Base-by-base conservation (phyloP, 1,140 invertebrate genomes). In the Chionoecetes opilio region DNA sequence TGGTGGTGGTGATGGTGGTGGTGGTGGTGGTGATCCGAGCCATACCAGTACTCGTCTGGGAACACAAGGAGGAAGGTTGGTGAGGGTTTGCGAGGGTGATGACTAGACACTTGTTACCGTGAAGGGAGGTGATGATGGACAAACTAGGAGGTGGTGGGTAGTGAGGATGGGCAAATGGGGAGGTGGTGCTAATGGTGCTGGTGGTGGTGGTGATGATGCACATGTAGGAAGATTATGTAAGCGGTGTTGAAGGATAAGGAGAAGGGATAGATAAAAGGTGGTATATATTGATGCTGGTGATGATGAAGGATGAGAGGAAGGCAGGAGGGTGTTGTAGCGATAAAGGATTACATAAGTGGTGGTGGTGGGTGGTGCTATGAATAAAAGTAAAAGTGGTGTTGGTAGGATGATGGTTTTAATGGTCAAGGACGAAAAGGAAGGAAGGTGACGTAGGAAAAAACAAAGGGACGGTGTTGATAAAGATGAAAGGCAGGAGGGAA, bases 111-210 rank as follows among this genome's bases (percentile, higher is more conserved):
- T 87, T 87, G 85, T 87, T 87, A 38, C 37, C 32, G 34, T 0
- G 34, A n/a, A 3, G 82, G 82, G 82, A 11, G 26, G 34, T 85
- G 82, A n/a, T 35, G 82, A 85, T 32, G 85, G 85, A 87, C 85
- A 26, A 32, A n/a, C 17, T 14, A 87, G 85, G 29, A 87, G 17
- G 34, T 35, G 37, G 11, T 35, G 46, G 82, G 5, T n/a, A 84
- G 82, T 5, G 82, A 84, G 32, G 82, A 3, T 8, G 82, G 82
- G 32, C n/a, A n/a, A n/a, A n/a, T 26, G 82, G 34, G 85, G 29
- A 87, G 17, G 34, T 35, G 37, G 11, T 35, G 46, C 46, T 9
- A 11, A 17, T 53, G 46, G 21, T 53, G 46, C 31, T 90, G 31
- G 88, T n/a, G 88, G 3, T 14, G 46, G 34, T 14, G 37, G 37